Percentiles rank a stretch among this genome's conserved stretches.
Evolutionary conservation across 1,140 invertebrate species (phyloP).

Genomic region (Zophobas atratus): DNA sequence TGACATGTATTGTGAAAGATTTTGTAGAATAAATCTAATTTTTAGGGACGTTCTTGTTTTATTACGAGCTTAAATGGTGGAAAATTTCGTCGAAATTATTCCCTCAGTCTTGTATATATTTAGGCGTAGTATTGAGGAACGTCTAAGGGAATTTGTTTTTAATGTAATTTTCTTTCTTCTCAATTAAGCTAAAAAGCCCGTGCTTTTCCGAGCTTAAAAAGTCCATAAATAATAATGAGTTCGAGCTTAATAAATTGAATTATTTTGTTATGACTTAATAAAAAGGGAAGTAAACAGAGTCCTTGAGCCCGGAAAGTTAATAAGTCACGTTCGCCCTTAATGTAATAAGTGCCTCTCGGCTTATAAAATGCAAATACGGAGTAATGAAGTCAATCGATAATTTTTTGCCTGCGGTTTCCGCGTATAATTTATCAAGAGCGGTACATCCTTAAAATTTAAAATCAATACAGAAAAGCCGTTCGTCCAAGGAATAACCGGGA

Average conservation of each 20-base stretch:
- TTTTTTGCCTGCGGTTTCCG: conserved; percentile 40
- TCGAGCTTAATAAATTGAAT: background rate
- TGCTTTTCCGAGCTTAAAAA: background rate
- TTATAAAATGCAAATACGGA: conserved; percentile 35
- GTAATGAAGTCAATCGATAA: conserved; percentile 38
- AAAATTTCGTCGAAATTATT: too few relatives aligned
- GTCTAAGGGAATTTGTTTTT: background rate
- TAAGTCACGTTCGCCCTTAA: conserved; percentile 9
- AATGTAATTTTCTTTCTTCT: background rate
- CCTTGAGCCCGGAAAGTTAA: conserved; percentile 12
- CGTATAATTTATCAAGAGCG: conserved; percentile 32
- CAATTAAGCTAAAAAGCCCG: background rate
- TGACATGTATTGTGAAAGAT: background rate
- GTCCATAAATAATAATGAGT: background rate
- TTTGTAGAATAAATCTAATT: background rate
- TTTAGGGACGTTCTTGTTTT: background rate
- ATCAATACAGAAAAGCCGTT: conserved; percentile 29
- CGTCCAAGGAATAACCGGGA: background rate
- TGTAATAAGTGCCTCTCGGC: conserved; percentile 9
- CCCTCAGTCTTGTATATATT: too few relatives aligned
- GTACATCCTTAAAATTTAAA: conserved; percentile 34
- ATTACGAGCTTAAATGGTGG: too few relatives aligned
- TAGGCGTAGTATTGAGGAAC: too few relatives aligned
- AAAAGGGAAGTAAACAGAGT: conserved; percentile 24
- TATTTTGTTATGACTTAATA: conserved; percentile 29